phyloP scores from a whole-genome alignment of 2,113 vertebrate species.

The Mus musculus region GRCm39 chr7:50245501-50246000 shows the following conservation, averaged over 20 bases:
- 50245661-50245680: background rate
- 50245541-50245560: background rate
- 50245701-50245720: background rate
- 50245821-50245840: background rate
- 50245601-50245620: background rate
- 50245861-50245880: background rate
- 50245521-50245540: background rate
- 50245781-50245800: background rate
- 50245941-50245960: background rate
- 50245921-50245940: background rate
- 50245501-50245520: background rate
- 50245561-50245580: fast-evolving
- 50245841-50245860: background rate
- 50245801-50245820: background rate
- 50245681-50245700: background rate
- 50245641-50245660: background rate
- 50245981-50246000: background rate
- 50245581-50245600: background rate
- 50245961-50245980: constrained; percentile 28
- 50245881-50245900: background rate
- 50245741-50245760: background rate
- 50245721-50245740: background rate
- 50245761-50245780: background rate
- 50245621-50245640: background rate
- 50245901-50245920: background rate